Evolutionary conservation across 2,888 invertebrate species (phyloP), one percentile per base, ranked within the genome.

Genomic region (Lithophane ornitopus): DNA sequence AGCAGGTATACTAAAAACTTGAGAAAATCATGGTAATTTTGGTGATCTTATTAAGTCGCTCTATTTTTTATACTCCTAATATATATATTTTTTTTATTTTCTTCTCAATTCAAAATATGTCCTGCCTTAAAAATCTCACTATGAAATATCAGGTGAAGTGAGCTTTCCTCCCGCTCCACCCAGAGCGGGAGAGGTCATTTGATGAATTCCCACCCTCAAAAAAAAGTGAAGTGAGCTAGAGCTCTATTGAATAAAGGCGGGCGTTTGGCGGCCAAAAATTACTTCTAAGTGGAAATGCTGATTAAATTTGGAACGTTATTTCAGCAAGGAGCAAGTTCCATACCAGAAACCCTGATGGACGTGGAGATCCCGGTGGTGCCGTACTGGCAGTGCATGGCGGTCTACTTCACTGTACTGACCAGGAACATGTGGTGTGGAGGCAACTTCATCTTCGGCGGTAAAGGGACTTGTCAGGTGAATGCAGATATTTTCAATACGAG

Each of bases 391-490:
- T 96, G 96, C 67, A 66, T 56, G 1, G 39, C 92, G 0, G 89
- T 87, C 0, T 96, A 96, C 83, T 67, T 86, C 0, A 82, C 87
- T 0, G 90, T 94, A 0, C 81, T 95, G 16, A 95, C 96, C 0
- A 84, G 82, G 14, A 95, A 96, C 58, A 93, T 94, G 94, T 93
- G 93, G 88, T 96, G 96, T 39, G 94, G 91, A 3, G 96, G 96
- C 0, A 94, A 95, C 80, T 96, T 94, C 89, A 89, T 93, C 74
- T 70, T 96, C 0, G 96, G 96, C 1, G 94, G 95, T 0, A 84
- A 95, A 80, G 93, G 95, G 0, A 95, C 96, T 69, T 96, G 96
- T 67, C 96, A 96, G 94, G 67, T 67, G 16, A 9, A n/a, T 58
- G 19, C 9, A 58, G 28, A 28, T 16, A 2, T 56, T 6, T 54